A percentile compares a stretch with the other conserved stretches of the same genome.
Conservation (phyloP, 2,113 vertebrate species). For the Malurus cyaneus region DNA sequence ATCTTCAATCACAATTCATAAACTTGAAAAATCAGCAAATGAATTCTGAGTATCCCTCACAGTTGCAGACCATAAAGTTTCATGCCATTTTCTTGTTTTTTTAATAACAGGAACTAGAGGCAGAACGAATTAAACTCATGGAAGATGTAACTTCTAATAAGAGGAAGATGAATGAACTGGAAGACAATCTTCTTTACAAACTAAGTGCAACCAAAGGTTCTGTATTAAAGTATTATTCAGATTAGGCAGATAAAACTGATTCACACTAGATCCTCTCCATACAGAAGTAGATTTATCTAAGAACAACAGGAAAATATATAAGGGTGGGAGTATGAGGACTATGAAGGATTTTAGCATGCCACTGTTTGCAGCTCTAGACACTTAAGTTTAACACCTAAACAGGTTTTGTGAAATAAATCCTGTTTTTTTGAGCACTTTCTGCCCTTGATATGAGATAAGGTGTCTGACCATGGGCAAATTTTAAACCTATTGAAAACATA, state of each 20-base stretch:
- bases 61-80: not conserved
- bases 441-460: not conserved
- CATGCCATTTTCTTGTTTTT: not conserved
- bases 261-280: not conserved
- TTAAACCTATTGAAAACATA: not conserved
- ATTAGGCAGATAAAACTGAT: not conserved
- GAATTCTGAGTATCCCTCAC: not conserved
- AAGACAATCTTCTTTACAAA: constrained; percentile 80
- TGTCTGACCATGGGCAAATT: not conserved
- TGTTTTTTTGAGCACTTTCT: not conserved
- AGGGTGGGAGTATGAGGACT: not conserved
- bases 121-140: constrained; percentile 76
- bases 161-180: constrained; percentile 80
- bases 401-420: not conserved
- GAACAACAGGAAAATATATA: not conserved
- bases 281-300: not conserved
- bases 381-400: not conserved
- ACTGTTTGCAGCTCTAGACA: not conserved
- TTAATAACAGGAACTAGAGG: constrained; percentile 74
- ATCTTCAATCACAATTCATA: constrained; percentile 45
- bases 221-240: not conserved
- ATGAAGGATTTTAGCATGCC: not conserved
- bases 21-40: not conserved
- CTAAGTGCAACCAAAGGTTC: constrained; percentile 77
- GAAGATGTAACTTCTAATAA: constrained; percentile 80